Conservation (phyloP, 1,140 invertebrate species). For the Vollenhovia emeryi region DNA sequence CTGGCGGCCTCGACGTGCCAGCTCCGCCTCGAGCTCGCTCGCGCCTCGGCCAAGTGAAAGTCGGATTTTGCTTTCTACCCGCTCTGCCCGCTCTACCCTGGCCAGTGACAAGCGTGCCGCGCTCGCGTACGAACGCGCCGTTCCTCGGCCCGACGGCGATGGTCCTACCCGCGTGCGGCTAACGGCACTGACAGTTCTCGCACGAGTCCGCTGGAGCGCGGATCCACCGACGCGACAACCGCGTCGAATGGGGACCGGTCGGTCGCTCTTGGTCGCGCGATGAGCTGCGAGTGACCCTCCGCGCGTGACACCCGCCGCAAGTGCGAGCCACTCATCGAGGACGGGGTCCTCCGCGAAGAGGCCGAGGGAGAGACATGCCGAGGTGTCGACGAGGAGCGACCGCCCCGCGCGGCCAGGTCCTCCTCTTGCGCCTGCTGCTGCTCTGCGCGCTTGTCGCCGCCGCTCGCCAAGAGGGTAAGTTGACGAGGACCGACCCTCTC, state of each 20-base stretch:
- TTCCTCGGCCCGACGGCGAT: constrained; percentile 51
- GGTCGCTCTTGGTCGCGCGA: constrained; percentile 23
- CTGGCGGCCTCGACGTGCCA: constrained; percentile 83
- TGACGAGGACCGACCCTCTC: background rate
- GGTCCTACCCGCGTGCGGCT: constrained; percentile 30
- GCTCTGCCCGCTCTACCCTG: constrained; percentile 70
- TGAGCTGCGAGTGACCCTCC: constrained; percentile 33
- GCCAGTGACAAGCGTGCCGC: constrained; percentile 79
- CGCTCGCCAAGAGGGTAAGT: constrained; percentile 32
- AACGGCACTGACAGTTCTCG: constrained; percentile 48
- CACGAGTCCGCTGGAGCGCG: background rate
- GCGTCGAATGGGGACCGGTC: constrained; percentile 14
- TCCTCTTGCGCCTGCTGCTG: constrained; percentile 36
- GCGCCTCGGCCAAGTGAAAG: constrained; percentile 79
- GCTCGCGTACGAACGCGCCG: constrained; percentile 63
- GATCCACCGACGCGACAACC: constrained; percentile 5
- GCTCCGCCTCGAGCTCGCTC: constrained; percentile 73
- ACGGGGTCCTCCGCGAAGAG: constrained; percentile 17
- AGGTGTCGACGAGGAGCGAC: background rate
- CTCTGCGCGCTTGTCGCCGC: constrained; percentile 7
- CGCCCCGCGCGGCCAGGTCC: background rate
- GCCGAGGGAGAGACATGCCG: constrained; percentile 14
- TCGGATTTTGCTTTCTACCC: constrained; percentile 85
- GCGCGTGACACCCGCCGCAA: background rate
- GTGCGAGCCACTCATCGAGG: background rate